A percentile compares a stretch with the other conserved stretches of the same genome.
These are phyloP conservation scores for Sinocyclocheilus maitianheensis DNA, from an alignment of 2,113 vertebrate genomes.

Conservation along the genomic window DNA sequence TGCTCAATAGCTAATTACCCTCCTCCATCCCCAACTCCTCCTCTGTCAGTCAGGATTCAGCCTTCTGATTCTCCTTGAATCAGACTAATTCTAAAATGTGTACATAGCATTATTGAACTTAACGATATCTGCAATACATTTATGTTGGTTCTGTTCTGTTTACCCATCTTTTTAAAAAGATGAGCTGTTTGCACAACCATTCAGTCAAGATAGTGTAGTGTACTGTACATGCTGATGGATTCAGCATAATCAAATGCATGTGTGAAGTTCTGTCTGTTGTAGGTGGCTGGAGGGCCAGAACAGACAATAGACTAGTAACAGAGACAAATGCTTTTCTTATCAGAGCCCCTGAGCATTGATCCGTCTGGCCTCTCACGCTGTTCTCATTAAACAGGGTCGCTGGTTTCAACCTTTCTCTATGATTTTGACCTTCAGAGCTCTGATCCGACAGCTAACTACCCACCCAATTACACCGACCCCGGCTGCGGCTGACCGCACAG, in stretches of 20 bases:
- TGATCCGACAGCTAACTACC: constrained; percentile 23
- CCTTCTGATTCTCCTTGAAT: too few relatives aligned
- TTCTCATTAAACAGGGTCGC: constrained; percentile 43
- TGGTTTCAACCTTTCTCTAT: constrained; percentile 23
- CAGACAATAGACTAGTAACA: background rate
- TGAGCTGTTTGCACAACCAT: background rate
- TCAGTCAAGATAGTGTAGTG: background rate
- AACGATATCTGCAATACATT: too few relatives aligned
- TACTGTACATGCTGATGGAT: background rate
- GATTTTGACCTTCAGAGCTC: constrained; percentile 23
- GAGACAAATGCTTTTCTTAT: constrained; percentile 41
- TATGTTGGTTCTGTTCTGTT: too few relatives aligned
- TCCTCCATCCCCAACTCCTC: too few relatives aligned
- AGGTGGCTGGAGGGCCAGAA: constrained; percentile 4
- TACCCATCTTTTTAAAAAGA: too few relatives aligned
- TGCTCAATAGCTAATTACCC: too few relatives aligned
- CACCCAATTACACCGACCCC: constrained; percentile 20
- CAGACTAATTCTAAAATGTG: too few relatives aligned
- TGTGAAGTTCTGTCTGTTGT: background rate
- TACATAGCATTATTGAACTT: too few relatives aligned
- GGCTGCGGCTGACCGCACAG: background rate
- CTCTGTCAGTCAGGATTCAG: too few relatives aligned
- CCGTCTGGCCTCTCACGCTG: constrained; percentile 12
- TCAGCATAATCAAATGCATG: background rate
- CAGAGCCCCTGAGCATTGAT: constrained; percentile 13